phyloP scores from a whole-genome alignment of 2,113 vertebrate species.

The Petroica traversi region DNA sequence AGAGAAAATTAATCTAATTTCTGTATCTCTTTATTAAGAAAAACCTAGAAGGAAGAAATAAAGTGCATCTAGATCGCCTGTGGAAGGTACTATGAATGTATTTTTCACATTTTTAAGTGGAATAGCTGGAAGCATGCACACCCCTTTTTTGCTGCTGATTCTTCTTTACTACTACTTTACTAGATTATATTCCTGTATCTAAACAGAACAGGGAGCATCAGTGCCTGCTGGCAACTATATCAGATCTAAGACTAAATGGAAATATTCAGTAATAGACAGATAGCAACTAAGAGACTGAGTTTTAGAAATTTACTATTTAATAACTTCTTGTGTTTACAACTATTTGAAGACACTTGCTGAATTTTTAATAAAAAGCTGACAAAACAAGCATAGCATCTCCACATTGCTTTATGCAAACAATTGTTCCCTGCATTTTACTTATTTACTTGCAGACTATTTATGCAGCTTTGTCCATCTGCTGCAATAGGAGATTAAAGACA shows the following conservation, averaged over 20 bases:
- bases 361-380: conserved; percentile 28
- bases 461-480: neutral
- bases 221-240: neutral
- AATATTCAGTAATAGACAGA: neutral
- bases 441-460: neutral
- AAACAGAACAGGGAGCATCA: neutral
- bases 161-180: neutral
- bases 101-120: neutral
- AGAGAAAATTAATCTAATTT: neutral
- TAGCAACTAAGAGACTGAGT: neutral
- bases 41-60: neutral
- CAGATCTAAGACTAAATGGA: neutral
- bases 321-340: neutral
- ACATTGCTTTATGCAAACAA: neutral
- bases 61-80: neutral
- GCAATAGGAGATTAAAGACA: neutral
- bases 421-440: neutral
- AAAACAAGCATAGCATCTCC: neutral
- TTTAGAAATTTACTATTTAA: conserved; percentile 15
- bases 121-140: neutral
- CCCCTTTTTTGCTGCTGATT: neutral
- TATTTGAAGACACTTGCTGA: neutral
- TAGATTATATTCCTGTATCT: neutral
- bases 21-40: neutral
- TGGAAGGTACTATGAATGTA: neutral